Conservation (phyloP, 1,140 invertebrate genomes). For the Leptinotarsa texana region DNA sequence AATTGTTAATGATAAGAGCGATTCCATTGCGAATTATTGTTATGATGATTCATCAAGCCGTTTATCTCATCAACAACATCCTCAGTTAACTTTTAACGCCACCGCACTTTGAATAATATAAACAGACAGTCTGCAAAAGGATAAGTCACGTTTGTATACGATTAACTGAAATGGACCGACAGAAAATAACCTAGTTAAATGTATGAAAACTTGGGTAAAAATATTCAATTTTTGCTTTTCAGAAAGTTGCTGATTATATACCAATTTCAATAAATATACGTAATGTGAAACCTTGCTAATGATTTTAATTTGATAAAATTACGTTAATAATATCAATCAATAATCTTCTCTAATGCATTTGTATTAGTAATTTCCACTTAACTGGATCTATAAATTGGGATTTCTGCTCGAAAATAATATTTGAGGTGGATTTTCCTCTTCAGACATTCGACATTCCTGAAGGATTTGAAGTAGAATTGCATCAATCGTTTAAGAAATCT, state of each 20-base stretch:
- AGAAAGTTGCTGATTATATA: background rate
- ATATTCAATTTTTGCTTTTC: background rate
- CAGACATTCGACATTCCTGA: too few relatives aligned
- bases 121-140: background rate
- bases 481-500: too few relatives aligned
- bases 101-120: background rate
- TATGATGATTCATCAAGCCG: background rate
- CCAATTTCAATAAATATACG: background rate
- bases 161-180: too few relatives aligned
- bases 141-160: background rate
- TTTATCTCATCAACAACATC: slow-evolving; percentile 3
- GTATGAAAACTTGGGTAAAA: background rate
- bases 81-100: background rate
- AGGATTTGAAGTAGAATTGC: too few relatives aligned
- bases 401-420: too few relatives aligned
- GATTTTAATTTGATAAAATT: background rate
- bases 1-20: background rate
- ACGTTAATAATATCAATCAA: too few relatives aligned
- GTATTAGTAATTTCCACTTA: too few relatives aligned
- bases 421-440: too few relatives aligned
- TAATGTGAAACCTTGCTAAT: background rate
- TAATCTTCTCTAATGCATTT: too few relatives aligned
- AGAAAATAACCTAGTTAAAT: too few relatives aligned
- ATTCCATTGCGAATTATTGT: background rate
- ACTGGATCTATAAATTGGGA: too few relatives aligned